These are phyloP conservation scores for Tenebrio molitor DNA, from an alignment of 1,140 invertebrate genomes.

Conservation along the genomic window DNA sequence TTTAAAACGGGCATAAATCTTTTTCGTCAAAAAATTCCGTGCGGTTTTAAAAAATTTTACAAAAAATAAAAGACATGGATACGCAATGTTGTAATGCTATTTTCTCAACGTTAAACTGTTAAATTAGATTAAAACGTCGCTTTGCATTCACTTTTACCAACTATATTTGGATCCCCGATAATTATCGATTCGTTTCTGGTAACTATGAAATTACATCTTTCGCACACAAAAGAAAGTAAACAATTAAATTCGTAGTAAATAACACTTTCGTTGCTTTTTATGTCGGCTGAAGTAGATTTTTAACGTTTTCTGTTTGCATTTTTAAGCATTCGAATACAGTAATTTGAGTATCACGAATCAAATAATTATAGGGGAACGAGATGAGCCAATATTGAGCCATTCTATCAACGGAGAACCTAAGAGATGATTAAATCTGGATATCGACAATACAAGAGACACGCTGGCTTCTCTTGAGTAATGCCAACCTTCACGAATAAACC, in stretches of 20 bases:
- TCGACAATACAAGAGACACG: no score
- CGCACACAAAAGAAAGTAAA: constrained; percentile 9
- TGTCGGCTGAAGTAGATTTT: not conserved
- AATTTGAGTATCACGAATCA: not conserved
- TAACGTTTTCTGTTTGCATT: not conserved
- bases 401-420: no score
- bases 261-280: constrained; percentile 23
- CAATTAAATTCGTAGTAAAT: constrained; percentile 4
- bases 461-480: no score
- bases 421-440: no score
- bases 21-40: not conserved
- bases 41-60: no score
- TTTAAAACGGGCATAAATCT: constrained; percentile 4
- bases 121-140: not conserved
- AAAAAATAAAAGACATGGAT: no score
- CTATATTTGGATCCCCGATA: constrained; percentile 13
- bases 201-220: constrained; percentile 31
- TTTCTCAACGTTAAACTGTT: constrained; percentile 25
- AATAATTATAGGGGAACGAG: not conserved
- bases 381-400: no score
- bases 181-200: constrained; percentile 21
- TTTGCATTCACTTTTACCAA: constrained; percentile 3
- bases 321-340: not conserved
- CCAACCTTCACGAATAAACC: no score
- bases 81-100: no score